Evolutionary conservation across 2,797 vertebrate genomes (phyloP).

Genomic region (Phrynocephalus guinanensis): DNA sequence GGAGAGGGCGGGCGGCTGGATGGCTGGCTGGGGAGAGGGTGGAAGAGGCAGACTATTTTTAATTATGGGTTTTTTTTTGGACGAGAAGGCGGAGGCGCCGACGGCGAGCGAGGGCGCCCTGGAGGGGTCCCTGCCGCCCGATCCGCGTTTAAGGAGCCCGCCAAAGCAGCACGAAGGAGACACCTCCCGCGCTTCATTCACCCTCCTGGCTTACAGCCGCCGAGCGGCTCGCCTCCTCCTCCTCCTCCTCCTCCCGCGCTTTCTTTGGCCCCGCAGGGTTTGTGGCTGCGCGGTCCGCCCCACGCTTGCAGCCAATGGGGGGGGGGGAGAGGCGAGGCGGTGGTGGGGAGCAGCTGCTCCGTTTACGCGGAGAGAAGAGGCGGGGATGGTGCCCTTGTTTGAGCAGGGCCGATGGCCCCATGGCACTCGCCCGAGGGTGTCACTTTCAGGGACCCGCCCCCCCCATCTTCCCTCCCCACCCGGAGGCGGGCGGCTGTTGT

Average conservation of each 20-base stretch:
- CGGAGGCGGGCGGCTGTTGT: too few relatives aligned
- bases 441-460: too few relatives aligned
- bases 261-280: background rate
- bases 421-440: too few relatives aligned
- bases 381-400: too few relatives aligned
- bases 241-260: background rate
- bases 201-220: fast-evolving
- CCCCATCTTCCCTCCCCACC: too few relatives aligned
- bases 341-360: background rate
- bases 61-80: background rate
- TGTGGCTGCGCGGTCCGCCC: background rate
- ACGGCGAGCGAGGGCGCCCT: background rate
- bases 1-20: too few relatives aligned
- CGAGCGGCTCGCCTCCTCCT: too few relatives aligned
- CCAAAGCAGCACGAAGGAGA: background rate
- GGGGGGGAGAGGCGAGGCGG: background rate
- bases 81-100: conserved; percentile 1
- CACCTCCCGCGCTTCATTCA: background rate
- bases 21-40: too few relatives aligned
- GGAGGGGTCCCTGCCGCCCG: too few relatives aligned
- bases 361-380: too few relatives aligned
- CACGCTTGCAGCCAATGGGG: background rate
- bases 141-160: background rate
- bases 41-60: background rate
- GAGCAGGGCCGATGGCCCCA: too few relatives aligned